These are phyloP conservation scores for Paramacrobiotus metropolitanus DNA, from an alignment of 1,140 invertebrate species.

Conservation along the genomic window DNA sequence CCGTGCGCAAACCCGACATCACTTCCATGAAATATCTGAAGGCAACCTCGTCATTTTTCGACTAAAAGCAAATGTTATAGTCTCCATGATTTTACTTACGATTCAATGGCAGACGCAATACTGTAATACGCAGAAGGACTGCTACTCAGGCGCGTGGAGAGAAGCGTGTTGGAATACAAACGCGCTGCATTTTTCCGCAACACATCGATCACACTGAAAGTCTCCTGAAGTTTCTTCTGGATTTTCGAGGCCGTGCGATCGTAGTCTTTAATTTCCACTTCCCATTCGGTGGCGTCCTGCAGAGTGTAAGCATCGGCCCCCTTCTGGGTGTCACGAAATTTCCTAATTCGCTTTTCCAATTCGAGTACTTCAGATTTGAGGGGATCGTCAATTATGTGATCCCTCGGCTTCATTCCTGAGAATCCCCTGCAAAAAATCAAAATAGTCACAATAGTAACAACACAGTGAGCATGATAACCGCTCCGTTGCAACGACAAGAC, in stretches of 20 bases:
- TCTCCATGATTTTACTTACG: neutral
- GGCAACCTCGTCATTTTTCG: neutral
- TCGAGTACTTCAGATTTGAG: neutral
- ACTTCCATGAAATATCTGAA: conserved; percentile 5
- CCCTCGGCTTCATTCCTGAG: neutral
- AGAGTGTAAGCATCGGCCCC: neutral
- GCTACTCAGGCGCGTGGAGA: neutral
- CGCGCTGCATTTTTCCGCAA: neutral
- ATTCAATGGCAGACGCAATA: neutral
- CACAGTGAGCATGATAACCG: neutral
- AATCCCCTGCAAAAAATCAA: neutral
- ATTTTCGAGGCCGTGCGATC: neutral
- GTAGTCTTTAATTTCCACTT: neutral
- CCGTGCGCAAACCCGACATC: neutral
- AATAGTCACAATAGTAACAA: neutral
- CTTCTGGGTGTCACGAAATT: neutral
- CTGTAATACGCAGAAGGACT: neutral
- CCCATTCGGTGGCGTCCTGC: neutral
- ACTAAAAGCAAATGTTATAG: neutral
- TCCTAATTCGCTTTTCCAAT: neutral
- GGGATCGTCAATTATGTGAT: neutral
- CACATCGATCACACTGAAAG: neutral
- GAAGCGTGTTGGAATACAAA: neutral
- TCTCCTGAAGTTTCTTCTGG: neutral
- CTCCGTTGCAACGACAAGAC: too few relatives aligned